Percentiles rank a stretch among this genome's conserved stretches.
phyloP scores from a whole-genome alignment of 2,888 invertebrate genomes.

The Epistrophella euchroma region DNA sequence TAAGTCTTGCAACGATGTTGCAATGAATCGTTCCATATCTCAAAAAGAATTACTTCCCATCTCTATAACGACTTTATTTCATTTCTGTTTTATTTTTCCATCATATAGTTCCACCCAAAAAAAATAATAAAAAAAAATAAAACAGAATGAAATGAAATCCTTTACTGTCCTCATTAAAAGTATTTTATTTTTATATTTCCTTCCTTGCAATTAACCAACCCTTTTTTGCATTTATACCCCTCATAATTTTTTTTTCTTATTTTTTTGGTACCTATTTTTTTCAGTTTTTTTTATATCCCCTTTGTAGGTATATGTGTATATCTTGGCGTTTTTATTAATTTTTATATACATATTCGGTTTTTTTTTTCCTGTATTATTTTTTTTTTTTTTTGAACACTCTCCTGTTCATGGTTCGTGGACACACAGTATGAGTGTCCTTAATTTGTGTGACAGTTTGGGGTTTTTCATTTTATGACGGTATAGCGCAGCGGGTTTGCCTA shows the following conservation, averaged over 20 bases:
- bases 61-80: conserved; percentile 65
- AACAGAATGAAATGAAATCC: conserved; percentile 37
- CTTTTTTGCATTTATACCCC: conserved; percentile 52
- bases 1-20: conserved; percentile 33
- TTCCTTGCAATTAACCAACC: conserved; percentile 64
- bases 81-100: conserved; percentile 2
- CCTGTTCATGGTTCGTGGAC: conserved; percentile 66
- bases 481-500: conserved; percentile 45
- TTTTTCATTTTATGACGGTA: conserved; percentile 59
- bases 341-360: conserved; percentile 20
- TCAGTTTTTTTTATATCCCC: not conserved
- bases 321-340: conserved; percentile 62
- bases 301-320: conserved; percentile 5
- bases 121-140: conserved; percentile 14
- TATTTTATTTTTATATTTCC: conserved; percentile 51
- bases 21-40: conserved; percentile 52
- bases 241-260: conserved; percentile 33
- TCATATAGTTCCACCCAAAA: conserved; percentile 39
- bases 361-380: not conserved
- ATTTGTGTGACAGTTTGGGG: conserved; percentile 60
- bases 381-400: conserved; percentile 41
- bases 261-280: not conserved
- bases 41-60: conserved; percentile 43
- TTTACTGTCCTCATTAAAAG: conserved; percentile 69
- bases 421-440: conserved; percentile 63